A percentile compares a stretch with the other conserved stretches of the same genome.
These are phyloP conservation scores for Andrena dorsata DNA, from an alignment of 2,888 invertebrate genomes.

Conservation along the genomic window DNA sequence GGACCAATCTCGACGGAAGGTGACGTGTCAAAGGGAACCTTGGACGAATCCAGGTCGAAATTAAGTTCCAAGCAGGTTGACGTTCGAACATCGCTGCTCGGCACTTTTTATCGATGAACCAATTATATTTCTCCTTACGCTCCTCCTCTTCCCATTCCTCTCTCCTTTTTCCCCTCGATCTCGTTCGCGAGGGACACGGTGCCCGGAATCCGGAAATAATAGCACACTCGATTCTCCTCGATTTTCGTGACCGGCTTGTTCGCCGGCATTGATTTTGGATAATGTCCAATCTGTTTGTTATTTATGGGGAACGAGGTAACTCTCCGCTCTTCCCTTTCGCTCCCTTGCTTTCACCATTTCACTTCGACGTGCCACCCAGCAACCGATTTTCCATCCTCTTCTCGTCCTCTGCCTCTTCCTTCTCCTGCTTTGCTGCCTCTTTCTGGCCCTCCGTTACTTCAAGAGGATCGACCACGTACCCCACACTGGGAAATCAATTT, in stretches of 20 bases:
- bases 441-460: background rate
- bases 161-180: background rate
- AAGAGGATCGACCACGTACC: constrained; percentile 37
- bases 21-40: constrained; percentile 62
- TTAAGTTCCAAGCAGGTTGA: constrained; percentile 56
- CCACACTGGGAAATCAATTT: constrained; percentile 61
- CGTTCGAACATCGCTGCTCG: constrained; percentile 23
- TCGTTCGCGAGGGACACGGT: constrained; percentile 4
- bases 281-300: constrained; percentile 70
- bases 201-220: constrained; percentile 40
- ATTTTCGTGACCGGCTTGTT: constrained; percentile 57
- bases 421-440: constrained; percentile 1
- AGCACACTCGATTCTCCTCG: constrained; percentile 47
- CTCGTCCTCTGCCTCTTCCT: background rate
- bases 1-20: constrained; percentile 61
- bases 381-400: constrained; percentile 47
- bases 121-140: constrained; percentile 63
- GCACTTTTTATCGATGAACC: constrained; percentile 52
- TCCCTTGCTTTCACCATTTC: constrained; percentile 49
- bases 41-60: constrained; percentile 58
- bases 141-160: background rate
- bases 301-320: constrained; percentile 58
- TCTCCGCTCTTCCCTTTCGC: constrained; percentile 51
- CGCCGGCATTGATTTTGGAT: constrained; percentile 65
- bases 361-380: constrained; percentile 32